phyloP scores from a whole-genome alignment of 1,140 invertebrate species.

The Steinernema feltiae region DNA sequence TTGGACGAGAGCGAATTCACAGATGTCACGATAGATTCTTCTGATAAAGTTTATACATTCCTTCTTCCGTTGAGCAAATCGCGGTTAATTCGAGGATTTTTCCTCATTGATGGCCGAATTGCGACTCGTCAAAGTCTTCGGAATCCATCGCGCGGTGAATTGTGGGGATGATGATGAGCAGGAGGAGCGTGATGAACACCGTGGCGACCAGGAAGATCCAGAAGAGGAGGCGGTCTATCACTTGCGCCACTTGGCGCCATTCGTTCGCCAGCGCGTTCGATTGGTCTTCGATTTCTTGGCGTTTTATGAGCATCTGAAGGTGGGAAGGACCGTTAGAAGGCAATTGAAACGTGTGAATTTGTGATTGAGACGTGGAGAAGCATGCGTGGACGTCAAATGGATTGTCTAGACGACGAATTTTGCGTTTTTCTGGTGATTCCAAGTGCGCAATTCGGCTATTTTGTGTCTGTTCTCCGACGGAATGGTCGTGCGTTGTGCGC shows the following conservation, averaged over 20 bases:
- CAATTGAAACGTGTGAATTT: not conserved
- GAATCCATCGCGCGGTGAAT: conserved; percentile 30
- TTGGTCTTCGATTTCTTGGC: conserved; percentile 58
- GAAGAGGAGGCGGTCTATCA: conserved; percentile 64
- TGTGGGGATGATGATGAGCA: conserved; percentile 62
- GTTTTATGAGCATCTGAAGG: conserved; percentile 45
- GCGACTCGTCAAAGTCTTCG: conserved; percentile 34
- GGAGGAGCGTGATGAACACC: conserved; percentile 60
- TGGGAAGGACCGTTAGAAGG: no score
- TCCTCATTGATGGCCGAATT: conserved; percentile 23
- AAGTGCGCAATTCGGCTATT: no score
- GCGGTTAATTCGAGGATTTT: not conserved
- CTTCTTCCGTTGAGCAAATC: not conserved
- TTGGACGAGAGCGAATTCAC: not conserved
- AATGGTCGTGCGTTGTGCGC: no score
- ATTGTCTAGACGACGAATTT: no score
- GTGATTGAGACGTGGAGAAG: no score
- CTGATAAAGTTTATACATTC: no score
- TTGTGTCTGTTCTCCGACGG: no score
- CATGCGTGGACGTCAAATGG: no score
- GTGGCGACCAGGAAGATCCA: conserved; percentile 64
- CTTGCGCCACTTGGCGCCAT: conserved; percentile 63
- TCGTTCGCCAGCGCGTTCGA: conserved; percentile 60
- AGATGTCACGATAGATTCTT: not conserved
- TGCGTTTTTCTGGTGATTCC: no score